phyloP scores from a whole-genome alignment of 2,888 invertebrate species.

The Neocrepidodera transversa region DNA sequence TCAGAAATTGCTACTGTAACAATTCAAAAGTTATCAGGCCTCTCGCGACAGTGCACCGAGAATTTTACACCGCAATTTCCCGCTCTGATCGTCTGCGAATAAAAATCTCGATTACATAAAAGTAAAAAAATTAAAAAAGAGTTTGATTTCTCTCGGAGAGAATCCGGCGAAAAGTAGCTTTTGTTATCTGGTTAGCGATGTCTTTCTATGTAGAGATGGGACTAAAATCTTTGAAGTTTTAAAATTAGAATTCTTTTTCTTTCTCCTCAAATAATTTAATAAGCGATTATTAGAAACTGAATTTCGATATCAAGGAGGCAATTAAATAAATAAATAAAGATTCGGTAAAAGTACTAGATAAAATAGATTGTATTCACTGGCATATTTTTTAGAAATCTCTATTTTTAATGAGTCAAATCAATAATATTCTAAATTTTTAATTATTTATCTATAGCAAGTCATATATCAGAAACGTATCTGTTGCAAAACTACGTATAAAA shows the following conservation, averaged over 20 bases:
- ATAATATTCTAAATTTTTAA: no score
- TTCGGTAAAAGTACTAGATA: no score
- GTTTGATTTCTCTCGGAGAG: constrained; percentile 1
- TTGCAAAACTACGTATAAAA: no score
- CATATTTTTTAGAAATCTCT: not conserved
- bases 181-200: not conserved
- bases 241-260: no score
- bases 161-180: constrained; percentile 6
- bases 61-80: constrained; percentile 15
- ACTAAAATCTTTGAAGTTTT: not conserved
- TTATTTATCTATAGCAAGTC: no score
- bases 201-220: not conserved
- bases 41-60: not conserved
- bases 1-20: not conserved
- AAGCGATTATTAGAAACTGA: no score
- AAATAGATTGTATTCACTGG: no score
- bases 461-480: no score
- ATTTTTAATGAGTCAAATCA: no score
- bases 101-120: constrained; percentile 13
- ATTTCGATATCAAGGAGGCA: no score
- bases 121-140: constrained; percentile 2
- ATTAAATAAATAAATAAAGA: no score
- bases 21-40: constrained; percentile 11
- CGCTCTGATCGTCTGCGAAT: constrained; percentile 10
- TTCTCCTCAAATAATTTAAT: no score